A percentile compares a stretch with the other conserved stretches of the same genome.
Evolutionary conservation across 2,888 invertebrate genomes (phyloP).

Genomic region (Reticulitermes lucifugus): DNA sequence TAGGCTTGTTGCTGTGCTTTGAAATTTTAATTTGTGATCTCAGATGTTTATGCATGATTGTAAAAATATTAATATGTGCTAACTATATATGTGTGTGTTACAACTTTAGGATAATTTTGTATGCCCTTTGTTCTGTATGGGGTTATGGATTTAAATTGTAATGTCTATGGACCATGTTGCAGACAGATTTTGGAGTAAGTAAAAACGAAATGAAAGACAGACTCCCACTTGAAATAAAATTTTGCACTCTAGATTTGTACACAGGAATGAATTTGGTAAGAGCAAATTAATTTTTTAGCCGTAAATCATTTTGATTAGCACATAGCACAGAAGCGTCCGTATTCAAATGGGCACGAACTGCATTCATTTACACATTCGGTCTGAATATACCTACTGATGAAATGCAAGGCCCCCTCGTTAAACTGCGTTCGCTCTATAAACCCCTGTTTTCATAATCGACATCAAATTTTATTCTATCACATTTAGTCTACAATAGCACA

Average conservation of each 20-base stretch:
- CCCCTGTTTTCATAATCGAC: background rate
- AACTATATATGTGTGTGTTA: too few relatives aligned
- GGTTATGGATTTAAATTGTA: too few relatives aligned
- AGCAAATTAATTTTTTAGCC: background rate
- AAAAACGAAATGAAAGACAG: background rate
- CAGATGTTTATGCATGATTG: too few relatives aligned
- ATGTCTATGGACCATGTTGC: background rate
- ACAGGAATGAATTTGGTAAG: background rate
- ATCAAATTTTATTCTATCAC: conserved; percentile 15
- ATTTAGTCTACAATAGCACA: conserved; percentile 8
- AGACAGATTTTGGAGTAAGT: background rate
- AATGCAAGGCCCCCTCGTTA: background rate
- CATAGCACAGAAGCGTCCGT: background rate
- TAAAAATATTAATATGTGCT: too few relatives aligned
- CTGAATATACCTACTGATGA: background rate
- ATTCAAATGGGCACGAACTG: background rate
- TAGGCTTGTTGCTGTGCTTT: too few relatives aligned
- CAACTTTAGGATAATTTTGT: too few relatives aligned
- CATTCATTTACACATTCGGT: background rate
- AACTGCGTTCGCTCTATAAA: background rate
- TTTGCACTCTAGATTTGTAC: background rate
- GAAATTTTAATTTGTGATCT: too few relatives aligned
- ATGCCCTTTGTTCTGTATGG: too few relatives aligned
- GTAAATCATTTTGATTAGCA: background rate
- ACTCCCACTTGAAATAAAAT: background rate